phyloP scores from a whole-genome alignment of 1,140 invertebrate genomes.

The Formica selysi region DNA sequence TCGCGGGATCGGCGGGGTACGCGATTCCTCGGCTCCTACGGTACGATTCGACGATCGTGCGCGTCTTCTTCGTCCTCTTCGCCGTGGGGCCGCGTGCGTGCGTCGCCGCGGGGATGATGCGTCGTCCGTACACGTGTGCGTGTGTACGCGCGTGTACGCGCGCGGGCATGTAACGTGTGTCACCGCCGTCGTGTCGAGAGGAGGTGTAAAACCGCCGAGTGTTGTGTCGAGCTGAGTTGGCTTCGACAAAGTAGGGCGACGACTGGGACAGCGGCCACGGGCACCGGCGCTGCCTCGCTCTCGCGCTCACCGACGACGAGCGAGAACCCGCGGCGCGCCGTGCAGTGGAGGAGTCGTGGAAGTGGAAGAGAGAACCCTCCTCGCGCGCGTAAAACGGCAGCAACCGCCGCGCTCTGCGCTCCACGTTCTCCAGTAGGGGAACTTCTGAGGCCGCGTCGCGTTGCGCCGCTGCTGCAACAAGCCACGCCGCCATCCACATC shows the following conservation, averaged over 20 bases:
- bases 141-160: conserved; percentile 42
- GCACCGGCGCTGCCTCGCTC: conserved; percentile 81
- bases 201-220: conserved; percentile 76
- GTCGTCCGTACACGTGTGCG: conserved; percentile 1
- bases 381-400: conserved; percentile 73
- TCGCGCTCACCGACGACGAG: conserved; percentile 82
- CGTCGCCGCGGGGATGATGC: conserved; percentile 8
- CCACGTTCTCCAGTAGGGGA: conserved; percentile 80
- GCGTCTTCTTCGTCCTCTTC: conserved; percentile 40
- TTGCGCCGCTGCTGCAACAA: conserved; percentile 60
- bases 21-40: not conserved
- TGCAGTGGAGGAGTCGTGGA: conserved; percentile 81
- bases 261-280: conserved; percentile 84
- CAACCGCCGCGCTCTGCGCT: conserved; percentile 68
- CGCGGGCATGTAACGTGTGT: conserved; percentile 65
- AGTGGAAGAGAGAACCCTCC: conserved; percentile 84
- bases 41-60: conserved; percentile 11
- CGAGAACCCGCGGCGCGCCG: conserved; percentile 73
- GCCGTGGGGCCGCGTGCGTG: conserved; percentile 13
- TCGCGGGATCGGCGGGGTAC: not conserved
- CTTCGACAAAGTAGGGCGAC: conserved; percentile 87
- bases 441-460: conserved; percentile 67
- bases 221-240: conserved; percentile 83
- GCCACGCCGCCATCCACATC: conserved; percentile 55
- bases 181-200: conserved; percentile 68